Evolutionary conservation across 1,140 invertebrate genomes (phyloP).

Genomic region (Thalassaphorura encarpata): DNA sequence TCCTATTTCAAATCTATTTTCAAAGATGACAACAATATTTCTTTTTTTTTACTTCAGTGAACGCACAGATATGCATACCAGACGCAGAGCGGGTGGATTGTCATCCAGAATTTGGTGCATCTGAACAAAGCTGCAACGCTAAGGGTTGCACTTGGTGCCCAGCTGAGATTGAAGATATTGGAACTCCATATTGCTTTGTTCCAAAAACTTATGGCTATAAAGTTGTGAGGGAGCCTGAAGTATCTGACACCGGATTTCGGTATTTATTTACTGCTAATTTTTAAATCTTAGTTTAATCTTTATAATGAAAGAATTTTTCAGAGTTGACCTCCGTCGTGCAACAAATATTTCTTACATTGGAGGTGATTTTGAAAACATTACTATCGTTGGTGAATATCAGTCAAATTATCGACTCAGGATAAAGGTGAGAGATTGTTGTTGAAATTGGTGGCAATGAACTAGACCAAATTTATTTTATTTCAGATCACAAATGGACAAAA

Average conservation of each 20-base stretch:
- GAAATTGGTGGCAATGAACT: too few relatives aligned
- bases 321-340: constrained; percentile 1
- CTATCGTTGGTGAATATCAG: constrained; percentile 5
- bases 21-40: too few relatives aligned
- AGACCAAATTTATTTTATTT: background rate
- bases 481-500: constrained; percentile 7
- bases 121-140: constrained; percentile 48
- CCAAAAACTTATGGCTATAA: constrained; percentile 47
- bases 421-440: constrained; percentile 1
- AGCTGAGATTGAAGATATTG: constrained; percentile 17
- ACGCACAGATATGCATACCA: background rate
- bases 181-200: constrained; percentile 58
- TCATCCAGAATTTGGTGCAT: constrained; percentile 53
- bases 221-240: constrained; percentile 7
- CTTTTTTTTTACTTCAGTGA: background rate
- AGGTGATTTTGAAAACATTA: background rate
- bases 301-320: constrained; percentile 3
- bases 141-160: constrained; percentile 61
- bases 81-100: constrained; percentile 60
- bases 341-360: background rate
- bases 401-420: constrained; percentile 15
- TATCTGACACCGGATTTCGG: background rate
- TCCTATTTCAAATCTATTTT: background rate
- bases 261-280: constrained; percentile 1
- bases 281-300: background rate